phyloP scores from a whole-genome alignment of 2,888 invertebrate species.

The Cerastis rubricosa region DNA sequence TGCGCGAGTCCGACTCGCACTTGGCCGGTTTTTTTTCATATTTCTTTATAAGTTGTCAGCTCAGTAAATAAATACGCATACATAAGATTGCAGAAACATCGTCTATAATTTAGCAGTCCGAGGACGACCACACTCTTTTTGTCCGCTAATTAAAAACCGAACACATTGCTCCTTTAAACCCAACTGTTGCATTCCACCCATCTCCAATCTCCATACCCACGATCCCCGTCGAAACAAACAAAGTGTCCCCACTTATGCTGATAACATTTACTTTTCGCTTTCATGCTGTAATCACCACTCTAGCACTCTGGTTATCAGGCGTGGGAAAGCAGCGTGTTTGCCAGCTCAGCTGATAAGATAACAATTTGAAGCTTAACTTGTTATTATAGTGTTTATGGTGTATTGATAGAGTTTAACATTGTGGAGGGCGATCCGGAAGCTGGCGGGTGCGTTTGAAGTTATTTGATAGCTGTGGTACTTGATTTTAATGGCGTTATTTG shows the following conservation, averaged over 20 bases:
- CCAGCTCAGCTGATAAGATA: slow-evolving; percentile 74
- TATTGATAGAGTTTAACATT: slow-evolving; percentile 40
- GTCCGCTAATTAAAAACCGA: slow-evolving; percentile 10
- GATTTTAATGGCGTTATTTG: background rate
- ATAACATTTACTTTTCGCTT: slow-evolving; percentile 66
- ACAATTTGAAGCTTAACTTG: slow-evolving; percentile 62
- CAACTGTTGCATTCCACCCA: slow-evolving; percentile 33
- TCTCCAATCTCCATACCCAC: background rate
- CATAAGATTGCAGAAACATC: background rate
- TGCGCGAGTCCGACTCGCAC: no score
- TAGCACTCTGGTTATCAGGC: slow-evolving; percentile 76
- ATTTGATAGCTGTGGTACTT: slow-evolving; percentile 20
- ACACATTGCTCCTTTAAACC: slow-evolving; percentile 29
- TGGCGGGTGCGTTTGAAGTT: slow-evolving; percentile 36
- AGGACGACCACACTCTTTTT: background rate
- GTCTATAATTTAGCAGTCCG: background rate
- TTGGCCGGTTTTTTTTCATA: no score
- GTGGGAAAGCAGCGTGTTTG: slow-evolving; percentile 80
- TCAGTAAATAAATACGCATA: no score
- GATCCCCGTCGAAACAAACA: slow-evolving; percentile 29
- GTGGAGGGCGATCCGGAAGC: slow-evolving; percentile 42
- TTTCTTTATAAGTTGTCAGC: background rate
- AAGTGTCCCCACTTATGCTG: slow-evolving; percentile 59
- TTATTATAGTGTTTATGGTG: slow-evolving; percentile 56
- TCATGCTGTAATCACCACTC: slow-evolving; percentile 72